Evolutionary conservation across 2,888 invertebrate genomes (phyloP).

Genomic region (Timandra comae): DNA sequence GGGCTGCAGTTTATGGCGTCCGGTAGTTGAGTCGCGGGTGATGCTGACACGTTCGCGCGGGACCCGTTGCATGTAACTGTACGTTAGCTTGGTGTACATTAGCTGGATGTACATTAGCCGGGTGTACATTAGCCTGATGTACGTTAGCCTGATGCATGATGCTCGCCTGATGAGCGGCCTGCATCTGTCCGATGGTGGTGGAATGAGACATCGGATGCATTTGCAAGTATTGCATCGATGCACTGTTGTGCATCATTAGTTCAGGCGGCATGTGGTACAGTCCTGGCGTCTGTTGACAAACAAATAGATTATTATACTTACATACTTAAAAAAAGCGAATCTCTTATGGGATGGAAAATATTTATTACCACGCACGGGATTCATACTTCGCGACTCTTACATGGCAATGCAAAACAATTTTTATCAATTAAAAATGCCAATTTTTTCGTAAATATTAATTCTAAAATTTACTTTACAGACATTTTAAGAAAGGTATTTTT

Average conservation of each 20-base stretch:
- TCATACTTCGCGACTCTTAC: too few species aligned
- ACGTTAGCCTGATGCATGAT: slow-evolving; percentile 21
- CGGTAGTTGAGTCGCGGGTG: slow-evolving; percentile 32
- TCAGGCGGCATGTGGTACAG: slow-evolving; percentile 73
- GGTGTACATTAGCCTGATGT: slow-evolving; percentile 14
- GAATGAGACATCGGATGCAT: slow-evolving; percentile 46
- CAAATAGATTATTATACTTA: not conserved
- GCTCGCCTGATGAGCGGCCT: slow-evolving; percentile 32
- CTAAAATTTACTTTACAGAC: too few species aligned
- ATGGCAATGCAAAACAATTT: too few species aligned
- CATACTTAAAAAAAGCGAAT: not conserved
- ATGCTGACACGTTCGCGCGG: slow-evolving; percentile 4
- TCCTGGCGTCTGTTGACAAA: slow-evolving; percentile 50
- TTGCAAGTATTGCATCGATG: slow-evolving; percentile 63
- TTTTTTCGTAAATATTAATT: too few species aligned
- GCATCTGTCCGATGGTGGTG: slow-evolving; percentile 25
- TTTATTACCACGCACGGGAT: too few species aligned
- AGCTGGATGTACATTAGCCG: not conserved
- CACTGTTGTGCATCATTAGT: slow-evolving; percentile 61
- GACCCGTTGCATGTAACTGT: too few species aligned
- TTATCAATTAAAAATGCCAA: too few species aligned
- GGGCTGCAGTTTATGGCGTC: slow-evolving; percentile 34
- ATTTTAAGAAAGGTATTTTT: too few species aligned
- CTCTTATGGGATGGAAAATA: too few species aligned
- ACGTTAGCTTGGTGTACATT: slow-evolving; percentile 1